These are phyloP conservation scores for Hecatera dysodea DNA, from an alignment of 2,888 invertebrate species.

Conservation along the genomic window DNA sequence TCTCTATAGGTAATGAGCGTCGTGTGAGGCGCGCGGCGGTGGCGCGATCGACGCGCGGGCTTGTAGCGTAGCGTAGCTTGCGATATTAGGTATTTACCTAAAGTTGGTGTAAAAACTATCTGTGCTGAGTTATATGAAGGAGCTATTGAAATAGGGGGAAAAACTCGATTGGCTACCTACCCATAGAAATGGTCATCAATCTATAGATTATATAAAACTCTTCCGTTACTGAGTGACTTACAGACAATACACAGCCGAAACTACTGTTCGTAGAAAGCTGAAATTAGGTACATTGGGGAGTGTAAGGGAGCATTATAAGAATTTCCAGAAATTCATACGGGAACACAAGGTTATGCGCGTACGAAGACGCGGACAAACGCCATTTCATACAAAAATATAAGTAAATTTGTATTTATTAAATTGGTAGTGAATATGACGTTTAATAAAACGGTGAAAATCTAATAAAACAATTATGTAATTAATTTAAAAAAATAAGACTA, in stretches of 20 bases:
- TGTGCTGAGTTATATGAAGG: not conserved
- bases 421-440: too few relatives aligned
- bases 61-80: conserved; percentile 41
- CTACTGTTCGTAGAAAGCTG: too few relatives aligned
- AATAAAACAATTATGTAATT: not conserved
- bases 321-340: too few relatives aligned
- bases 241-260: too few relatives aligned
- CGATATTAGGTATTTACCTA: conserved; percentile 43
- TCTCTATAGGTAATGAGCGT: conserved; percentile 58
- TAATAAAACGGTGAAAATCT: not conserved
- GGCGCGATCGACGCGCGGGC: conserved; percentile 52
- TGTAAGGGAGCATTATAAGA: too few relatives aligned
- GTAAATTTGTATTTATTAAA: not conserved
- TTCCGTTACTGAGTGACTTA: too few relatives aligned
- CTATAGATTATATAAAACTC: too few relatives aligned
- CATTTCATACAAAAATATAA: too few relatives aligned
- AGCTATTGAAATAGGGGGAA: not conserved
- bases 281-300: too few relatives aligned
- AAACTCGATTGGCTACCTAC: not conserved
- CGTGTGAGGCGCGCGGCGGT: conserved; percentile 58
- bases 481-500: too few relatives aligned
- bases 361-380: too few relatives aligned
- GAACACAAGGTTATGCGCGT: too few relatives aligned
- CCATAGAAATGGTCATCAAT: not conserved
- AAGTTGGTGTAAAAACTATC: conserved; percentile 34